Percentiles rank a stretch among this genome's conserved stretches.
Conservation (phyloP, 2,113 vertebrate genomes). For the Motacilla alba region DNA sequence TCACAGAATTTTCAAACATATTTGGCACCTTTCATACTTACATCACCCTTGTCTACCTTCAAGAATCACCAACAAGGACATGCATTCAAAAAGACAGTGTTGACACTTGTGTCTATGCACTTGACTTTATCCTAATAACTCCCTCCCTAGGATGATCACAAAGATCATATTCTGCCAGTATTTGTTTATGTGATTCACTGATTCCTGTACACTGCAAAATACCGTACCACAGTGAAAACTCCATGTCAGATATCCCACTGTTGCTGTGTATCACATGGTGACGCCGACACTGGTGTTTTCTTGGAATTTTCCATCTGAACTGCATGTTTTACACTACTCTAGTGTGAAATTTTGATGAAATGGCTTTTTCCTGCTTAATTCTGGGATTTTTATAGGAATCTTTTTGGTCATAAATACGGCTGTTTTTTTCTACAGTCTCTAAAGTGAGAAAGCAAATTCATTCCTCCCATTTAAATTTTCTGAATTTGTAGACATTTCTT, state of each 20-base stretch:
- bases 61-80: background rate
- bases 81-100: background rate
- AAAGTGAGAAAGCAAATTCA: background rate
- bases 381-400: background rate
- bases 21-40: background rate
- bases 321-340: background rate
- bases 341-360: background rate
- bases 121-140: background rate
- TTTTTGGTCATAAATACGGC: background rate
- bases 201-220: background rate
- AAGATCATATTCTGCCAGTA: background rate
- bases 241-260: background rate
- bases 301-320: background rate
- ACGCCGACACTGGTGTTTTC: background rate
- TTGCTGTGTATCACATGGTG: background rate
- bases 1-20: background rate
- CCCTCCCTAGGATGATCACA: background rate
- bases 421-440: background rate
- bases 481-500: background rate
- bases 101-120: background rate
- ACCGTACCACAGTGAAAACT: background rate
- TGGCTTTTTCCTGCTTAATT: background rate
- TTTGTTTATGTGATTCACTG: background rate
- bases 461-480: background rate
- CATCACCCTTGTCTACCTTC: background rate